phyloP scores from a whole-genome alignment of 2,113 vertebrate genomes.

The Toxotes jaculatrix region DNA sequence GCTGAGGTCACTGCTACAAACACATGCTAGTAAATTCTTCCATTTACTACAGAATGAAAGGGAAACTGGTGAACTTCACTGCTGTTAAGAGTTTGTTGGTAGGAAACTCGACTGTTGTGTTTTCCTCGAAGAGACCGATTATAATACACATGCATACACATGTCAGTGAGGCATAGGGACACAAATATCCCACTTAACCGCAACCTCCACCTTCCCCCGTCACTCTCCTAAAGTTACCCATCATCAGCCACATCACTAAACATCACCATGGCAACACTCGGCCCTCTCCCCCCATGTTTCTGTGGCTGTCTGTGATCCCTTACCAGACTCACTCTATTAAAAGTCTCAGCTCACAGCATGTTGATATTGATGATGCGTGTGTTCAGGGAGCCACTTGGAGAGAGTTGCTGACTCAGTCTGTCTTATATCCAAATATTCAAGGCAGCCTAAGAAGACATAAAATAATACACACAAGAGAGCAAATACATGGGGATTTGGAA shows the following conservation, averaged over 20 bases:
- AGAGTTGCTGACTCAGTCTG: constrained; percentile 19
- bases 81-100: constrained; percentile 12
- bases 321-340: constrained; percentile 51
- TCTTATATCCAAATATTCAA: background rate
- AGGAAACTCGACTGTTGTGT: background rate
- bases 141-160: constrained; percentile 11
- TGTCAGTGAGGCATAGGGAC: constrained; percentile 16
- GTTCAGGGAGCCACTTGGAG: constrained; percentile 5
- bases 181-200: constrained; percentile 26
- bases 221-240: constrained; percentile 39
- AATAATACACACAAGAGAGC: background rate
- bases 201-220: constrained; percentile 32
- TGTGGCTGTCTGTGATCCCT: constrained; percentile 64
- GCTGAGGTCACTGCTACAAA: constrained; percentile 14
- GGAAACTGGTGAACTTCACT: constrained; percentile 35
- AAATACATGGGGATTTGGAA: background rate
- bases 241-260: constrained; percentile 59
- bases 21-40: constrained; percentile 21
- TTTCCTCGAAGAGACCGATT: constrained; percentile 19
- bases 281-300: constrained; percentile 30
- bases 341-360: constrained; percentile 36
- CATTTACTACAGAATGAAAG: constrained; percentile 46
- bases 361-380: constrained; percentile 34
- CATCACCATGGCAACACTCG: constrained; percentile 50
- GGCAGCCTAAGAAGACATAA: background rate